Evolutionary conservation across 2,888 invertebrate species (phyloP), one percentile per base, ranked within the genome.

Genomic region (Tuta absoluta): DNA sequence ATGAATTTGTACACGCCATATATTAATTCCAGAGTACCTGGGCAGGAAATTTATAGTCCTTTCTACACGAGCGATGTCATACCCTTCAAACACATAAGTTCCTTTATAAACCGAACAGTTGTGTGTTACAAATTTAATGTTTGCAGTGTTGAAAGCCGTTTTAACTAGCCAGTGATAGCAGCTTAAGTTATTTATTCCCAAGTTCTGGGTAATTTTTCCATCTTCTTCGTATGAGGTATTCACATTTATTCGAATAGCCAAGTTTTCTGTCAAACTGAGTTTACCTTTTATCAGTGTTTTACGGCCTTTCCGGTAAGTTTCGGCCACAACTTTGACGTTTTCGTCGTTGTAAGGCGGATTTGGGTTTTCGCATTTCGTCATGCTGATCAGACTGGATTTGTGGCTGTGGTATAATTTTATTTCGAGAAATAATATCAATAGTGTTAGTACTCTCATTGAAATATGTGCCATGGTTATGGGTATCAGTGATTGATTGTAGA

Each of bases 31-130:
- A 8, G 24, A 2, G 2, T 48, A 45, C 17, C n/a, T 23, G 4
- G 28, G 23, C n/a, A 45, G 10, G 33, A 33, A 33, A 33, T 33
- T 33, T 10, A 33, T 33, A 33, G 33, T 10, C 10, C 10, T 33
- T 33, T 33, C 33, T 10, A 33, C 4, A 33, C 4, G 1, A 33
- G 4, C 33, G 10, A 33, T 33, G 10, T 33, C 33, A 1, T 8
- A 33, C 10, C 33, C 33, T 5, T 8, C 8, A 10, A 33, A 33
- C 10, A 7, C 33, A 8, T 33, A 33, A 3, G 33, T 33, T 2
- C 61, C 61, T 48, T 61, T 61, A 11, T 14, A 17, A 2, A 48
- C 17, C 28, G 8, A 10, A 48, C 61, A 61, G 24, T 19, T n/a
- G 0, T 61, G 3, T 1, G 49, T 8, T 0, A 14, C 23, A 21